phyloP scores from a whole-genome alignment of 2,888 invertebrate species.

The Tortricodes alternella region DNA sequence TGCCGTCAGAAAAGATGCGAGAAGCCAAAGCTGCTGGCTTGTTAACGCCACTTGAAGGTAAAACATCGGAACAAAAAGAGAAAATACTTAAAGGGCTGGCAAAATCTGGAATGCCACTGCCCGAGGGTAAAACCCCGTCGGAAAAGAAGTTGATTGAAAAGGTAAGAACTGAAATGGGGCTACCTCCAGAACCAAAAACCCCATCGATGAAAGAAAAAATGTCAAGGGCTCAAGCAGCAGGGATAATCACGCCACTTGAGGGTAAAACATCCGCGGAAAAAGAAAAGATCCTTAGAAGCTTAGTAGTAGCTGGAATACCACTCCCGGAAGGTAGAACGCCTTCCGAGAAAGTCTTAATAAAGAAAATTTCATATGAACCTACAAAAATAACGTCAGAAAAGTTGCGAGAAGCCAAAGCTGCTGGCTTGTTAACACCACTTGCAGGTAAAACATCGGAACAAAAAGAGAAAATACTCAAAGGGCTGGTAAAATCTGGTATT shows the following conservation, averaged over 20 bases:
- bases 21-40: background rate
- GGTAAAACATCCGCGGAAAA: background rate
- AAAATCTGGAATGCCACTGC: background rate
- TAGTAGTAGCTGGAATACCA: background rate
- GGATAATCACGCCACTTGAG: background rate
- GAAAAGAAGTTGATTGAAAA: background rate
- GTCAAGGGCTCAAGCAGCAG: background rate
- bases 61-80: background rate
- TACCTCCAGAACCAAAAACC: background rate
- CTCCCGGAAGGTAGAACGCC: background rate
- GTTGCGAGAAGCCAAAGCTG: background rate
- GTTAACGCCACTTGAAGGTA: background rate
- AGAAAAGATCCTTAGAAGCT: background rate
- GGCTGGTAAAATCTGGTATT: conserved; percentile 6
- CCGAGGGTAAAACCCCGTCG: background rate
- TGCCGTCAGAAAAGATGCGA: background rate
- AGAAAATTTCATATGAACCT: background rate
- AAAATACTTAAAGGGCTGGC: background rate
- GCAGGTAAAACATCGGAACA: background rate
- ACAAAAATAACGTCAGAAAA: background rate
- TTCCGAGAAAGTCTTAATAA: background rate
- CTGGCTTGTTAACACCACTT: background rate
- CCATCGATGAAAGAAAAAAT: background rate
- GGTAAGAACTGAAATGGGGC: background rate
- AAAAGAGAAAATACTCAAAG: background rate